A percentile compares a stretch with the other conserved stretches of the same genome.
Evolutionary conservation across 2,113 vertebrate genomes (phyloP).

Genomic region (Psittacara wagleri): DNA sequence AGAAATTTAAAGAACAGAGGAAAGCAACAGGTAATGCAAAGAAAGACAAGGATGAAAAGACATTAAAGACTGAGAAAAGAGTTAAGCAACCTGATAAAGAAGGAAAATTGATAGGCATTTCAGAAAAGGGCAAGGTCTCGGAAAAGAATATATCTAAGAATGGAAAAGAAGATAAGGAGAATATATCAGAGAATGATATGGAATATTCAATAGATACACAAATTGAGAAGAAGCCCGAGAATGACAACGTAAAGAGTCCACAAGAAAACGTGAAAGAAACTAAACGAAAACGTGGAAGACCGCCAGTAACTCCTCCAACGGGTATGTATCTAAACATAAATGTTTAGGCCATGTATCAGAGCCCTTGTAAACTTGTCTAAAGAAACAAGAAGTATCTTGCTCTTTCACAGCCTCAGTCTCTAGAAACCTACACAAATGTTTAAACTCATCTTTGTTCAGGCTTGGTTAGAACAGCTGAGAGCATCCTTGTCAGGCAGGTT

Average conservation of each 20-base stretch:
- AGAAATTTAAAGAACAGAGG: constrained; percentile 81
- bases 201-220: constrained; percentile 78
- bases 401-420: neutral
- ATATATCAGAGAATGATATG: constrained; percentile 84
- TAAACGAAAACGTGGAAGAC: constrained; percentile 78
- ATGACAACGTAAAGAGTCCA: constrained; percentile 73
- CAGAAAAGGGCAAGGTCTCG: constrained; percentile 78
- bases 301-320: constrained; percentile 70
- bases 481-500: neutral
- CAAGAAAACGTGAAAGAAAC: constrained; percentile 75
- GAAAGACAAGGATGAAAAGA: constrained; percentile 79
- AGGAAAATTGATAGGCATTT: constrained; percentile 68
- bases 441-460: neutral
- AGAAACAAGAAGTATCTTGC: neutral
- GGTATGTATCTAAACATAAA: constrained; percentile 57
- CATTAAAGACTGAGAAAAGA: constrained; percentile 73
- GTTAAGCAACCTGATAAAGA: constrained; percentile 72
- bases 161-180: constrained; percentile 84
- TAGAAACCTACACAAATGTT: neutral
- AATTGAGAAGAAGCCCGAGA: constrained; percentile 78
- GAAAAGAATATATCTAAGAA: constrained; percentile 77
- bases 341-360: neutral
- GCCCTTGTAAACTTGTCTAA: neutral
- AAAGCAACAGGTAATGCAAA: constrained; percentile 78
- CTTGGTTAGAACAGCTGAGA: neutral